These are phyloP conservation scores for Hemichromis elongatus DNA, from an alignment of 2,113 vertebrate species.

Conservation along the genomic window DNA sequence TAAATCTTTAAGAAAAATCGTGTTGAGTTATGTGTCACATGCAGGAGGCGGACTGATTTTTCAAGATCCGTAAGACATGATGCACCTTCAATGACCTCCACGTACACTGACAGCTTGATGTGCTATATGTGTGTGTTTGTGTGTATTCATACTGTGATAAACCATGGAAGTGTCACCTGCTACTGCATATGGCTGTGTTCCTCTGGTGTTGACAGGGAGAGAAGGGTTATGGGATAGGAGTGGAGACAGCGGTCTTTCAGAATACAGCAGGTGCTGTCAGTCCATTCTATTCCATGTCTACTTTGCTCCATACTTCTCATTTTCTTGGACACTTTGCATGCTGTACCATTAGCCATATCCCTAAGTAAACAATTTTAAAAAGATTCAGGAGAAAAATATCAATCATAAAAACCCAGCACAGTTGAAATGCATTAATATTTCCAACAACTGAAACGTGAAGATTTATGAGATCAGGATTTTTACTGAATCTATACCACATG, in stretches of 20 bases:
- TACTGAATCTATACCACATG: neutral
- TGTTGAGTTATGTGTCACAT: neutral
- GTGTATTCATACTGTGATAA: conserved; percentile 11
- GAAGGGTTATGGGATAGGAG: conserved; percentile 11
- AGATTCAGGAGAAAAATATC: too few species aligned
- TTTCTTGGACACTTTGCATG: neutral
- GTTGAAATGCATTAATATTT: neutral
- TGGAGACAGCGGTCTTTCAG: conserved; percentile 48
- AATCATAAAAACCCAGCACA: neutral
- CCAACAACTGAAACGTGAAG: neutral
- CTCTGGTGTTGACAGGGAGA: conserved; percentile 46
- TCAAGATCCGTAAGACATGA: neutral
- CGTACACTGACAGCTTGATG: neutral
- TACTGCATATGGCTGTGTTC: neutral
- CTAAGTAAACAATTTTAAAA: neutral
- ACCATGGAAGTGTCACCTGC: conserved; percentile 36
- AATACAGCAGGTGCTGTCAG: conserved; percentile 54
- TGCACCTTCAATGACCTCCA: neutral
- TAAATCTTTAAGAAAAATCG: neutral
- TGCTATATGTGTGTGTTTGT: neutral
- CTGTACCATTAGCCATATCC: neutral
- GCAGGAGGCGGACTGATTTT: neutral
- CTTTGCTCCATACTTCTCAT: neutral
- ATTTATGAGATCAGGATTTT: conserved; percentile 19
- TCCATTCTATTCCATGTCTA: conserved; percentile 12